Percentiles rank a stretch among this genome's conserved stretches.
phyloP scores from a whole-genome alignment of 2,113 vertebrate genomes.

The Nettapus auritus region DNA sequence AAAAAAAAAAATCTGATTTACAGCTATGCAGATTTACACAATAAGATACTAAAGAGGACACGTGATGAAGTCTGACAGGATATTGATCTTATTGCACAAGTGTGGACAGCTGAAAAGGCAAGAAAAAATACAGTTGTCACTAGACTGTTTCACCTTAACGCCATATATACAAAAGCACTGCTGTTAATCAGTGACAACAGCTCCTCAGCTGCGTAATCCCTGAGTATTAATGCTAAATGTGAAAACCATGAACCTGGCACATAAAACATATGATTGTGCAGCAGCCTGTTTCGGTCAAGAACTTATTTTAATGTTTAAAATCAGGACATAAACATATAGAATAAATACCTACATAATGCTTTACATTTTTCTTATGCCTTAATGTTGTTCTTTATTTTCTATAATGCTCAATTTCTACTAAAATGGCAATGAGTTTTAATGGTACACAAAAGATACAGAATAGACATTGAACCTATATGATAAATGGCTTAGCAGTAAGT shows the following conservation, averaged over 20 bases:
- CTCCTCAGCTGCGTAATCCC: conserved; percentile 56
- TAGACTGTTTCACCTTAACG: conserved; percentile 47
- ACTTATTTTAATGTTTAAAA: conserved; percentile 3
- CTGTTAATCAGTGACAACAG: conserved; percentile 54
- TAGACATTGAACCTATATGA: conserved; percentile 9
- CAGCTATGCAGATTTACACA: conserved; percentile 33
- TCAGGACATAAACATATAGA: not conserved
- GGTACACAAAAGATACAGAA: not conserved
- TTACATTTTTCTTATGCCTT: not conserved
- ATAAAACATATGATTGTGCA: conserved; percentile 47
- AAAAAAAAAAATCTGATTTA: conserved; percentile 42
- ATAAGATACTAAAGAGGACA: conserved; percentile 56
- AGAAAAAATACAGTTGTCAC: conserved; percentile 75
- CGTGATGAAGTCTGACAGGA: conserved; percentile 69
- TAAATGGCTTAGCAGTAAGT: conserved; percentile 48
- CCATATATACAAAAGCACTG: conserved; percentile 53
- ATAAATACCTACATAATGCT: not conserved
- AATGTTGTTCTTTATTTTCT: conserved; percentile 7
- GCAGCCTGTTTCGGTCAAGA: conserved; percentile 48
- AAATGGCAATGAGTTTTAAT: conserved; percentile 47
- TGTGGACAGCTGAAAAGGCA: conserved; percentile 72
- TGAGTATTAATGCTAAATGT: conserved; percentile 61
- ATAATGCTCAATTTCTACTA: conserved; percentile 38
- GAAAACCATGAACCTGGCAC: conserved; percentile 51
- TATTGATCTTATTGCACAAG: conserved; percentile 60